Evolutionary conservation across 1,140 invertebrate species (phyloP).

Genomic region (Bactericera cockerelli): DNA sequence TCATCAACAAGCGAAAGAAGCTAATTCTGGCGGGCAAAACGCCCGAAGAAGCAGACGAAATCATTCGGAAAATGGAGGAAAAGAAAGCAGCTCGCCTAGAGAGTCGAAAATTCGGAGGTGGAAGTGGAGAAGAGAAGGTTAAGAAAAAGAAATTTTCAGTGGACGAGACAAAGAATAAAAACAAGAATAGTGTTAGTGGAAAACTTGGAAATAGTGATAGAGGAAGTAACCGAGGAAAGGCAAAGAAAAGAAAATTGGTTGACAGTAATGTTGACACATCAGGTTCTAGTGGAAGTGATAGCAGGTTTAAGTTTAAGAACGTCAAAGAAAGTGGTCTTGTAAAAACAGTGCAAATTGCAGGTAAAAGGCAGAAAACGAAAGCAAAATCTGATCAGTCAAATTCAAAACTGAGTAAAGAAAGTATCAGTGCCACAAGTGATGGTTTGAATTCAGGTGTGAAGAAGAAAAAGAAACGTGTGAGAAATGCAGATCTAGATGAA

Average conservation of each 20-base stretch:
- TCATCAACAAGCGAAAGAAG: slow-evolving; percentile 76
- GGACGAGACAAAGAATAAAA: slow-evolving; percentile 31
- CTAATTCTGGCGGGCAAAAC: slow-evolving; percentile 70
- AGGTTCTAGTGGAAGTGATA: not conserved
- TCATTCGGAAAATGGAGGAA: slow-evolving; percentile 31
- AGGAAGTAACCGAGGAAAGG: too few relatives aligned
- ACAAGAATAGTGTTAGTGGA: slow-evolving; percentile 20
- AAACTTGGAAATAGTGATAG: too few relatives aligned
- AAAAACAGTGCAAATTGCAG: too few relatives aligned
- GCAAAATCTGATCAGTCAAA: too few relatives aligned
- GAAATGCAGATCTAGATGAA: not conserved
- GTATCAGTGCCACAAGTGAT: too few relatives aligned
- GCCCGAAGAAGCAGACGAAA: slow-evolving; percentile 53
- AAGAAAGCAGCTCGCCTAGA: slow-evolving; percentile 27
- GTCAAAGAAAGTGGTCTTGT: not conserved
- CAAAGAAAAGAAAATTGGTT: too few relatives aligned
- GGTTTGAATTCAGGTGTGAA: not conserved
- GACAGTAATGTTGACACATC: too few relatives aligned
- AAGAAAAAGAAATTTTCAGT: slow-evolving; percentile 34
- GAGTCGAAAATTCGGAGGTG: slow-evolving; percentile 30
- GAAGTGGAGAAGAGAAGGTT: slow-evolving; percentile 33
- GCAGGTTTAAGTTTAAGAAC: not conserved
- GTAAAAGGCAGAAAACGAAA: too few relatives aligned
- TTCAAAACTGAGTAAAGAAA: too few relatives aligned
- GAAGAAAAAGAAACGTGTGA: not conserved